Conservation (phyloP, 2,797 vertebrate genomes). For the Catharus ustulatus region DNA sequence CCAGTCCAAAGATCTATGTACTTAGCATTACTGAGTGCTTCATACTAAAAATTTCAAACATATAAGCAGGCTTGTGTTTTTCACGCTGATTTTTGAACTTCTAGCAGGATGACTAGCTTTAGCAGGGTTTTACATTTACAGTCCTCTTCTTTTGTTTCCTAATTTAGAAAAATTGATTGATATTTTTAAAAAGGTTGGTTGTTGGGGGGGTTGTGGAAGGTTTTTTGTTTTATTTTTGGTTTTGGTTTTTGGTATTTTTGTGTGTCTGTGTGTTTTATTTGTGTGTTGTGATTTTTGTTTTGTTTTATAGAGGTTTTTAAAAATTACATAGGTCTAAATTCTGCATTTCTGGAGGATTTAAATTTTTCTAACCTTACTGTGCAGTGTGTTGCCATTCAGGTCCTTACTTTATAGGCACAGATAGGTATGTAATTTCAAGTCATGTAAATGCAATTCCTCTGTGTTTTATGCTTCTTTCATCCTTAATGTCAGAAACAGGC, state of each 20-base stretch:
- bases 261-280: background rate
- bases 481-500: background rate
- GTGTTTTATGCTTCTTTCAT: background rate
- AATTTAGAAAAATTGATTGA: background rate
- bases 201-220: rapidly evolving
- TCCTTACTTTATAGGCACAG: background rate
- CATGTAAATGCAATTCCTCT: background rate
- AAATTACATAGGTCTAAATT: background rate
- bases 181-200: background rate
- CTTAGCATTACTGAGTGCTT: background rate
- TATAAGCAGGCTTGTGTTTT: background rate
- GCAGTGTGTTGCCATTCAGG: background rate
- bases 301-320: background rate
- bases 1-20: background rate
- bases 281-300: background rate
- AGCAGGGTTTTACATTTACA: background rate
- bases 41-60: background rate
- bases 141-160: background rate
- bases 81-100: background rate
- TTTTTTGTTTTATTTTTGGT: background rate
- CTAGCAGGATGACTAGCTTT: background rate
- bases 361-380: background rate
- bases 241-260: background rate
- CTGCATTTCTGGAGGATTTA: background rate
- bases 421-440: background rate